Base-by-base conservation (phyloP, 1,140 invertebrate species). In the Listronotus bonariensis region DNA sequence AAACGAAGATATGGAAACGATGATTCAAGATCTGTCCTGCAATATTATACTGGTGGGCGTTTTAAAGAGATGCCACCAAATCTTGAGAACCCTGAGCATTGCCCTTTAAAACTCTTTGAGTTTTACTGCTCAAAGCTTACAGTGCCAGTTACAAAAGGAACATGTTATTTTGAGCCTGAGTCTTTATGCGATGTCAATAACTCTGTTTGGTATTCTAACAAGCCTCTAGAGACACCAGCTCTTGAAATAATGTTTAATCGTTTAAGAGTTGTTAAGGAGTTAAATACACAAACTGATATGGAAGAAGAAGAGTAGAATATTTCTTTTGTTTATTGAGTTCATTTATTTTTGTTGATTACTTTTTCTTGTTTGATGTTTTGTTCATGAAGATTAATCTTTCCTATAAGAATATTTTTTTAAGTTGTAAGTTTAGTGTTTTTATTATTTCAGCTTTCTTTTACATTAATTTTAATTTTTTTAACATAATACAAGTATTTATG, bases 61-160 rank as follows among this genome's bases (percentile, higher is more conserved):
- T 88, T 90, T 14, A 91, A 91, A 78, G 92, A 95, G 76, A 92
- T 95, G 76, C 88, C 92, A 78, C 92, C 94, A 80, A 94, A 95
- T 74, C 85, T 91, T 77, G 89, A 92, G 46, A 92, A 95, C 81
- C 92, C 92, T 7, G 78, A 94, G 6, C 83, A 92, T 60, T 96
- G 94, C 85, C 93, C 93, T 68, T 92, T 97, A 10, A 93, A 93
- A 77, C 81, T 96, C 14, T 96, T 95, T 75, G 93, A 96, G 82
- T 96, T 96, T 81, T 97, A 96, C 80, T 83, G 95, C 57, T 95
- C 92, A 12, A 96, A 96, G 86, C n/a, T n/a, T n/a, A n/a, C n/a
- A n/a, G 95, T 93, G 71, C 92, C 93, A n/a, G 92, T 95, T 79
- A 92, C 89, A 76, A 91, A 93, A 41, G 91, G 93, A 80, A 87